Evolutionary conservation across 2,888 invertebrate genomes (phyloP).

Genomic region (Dicranocentrus wangi): DNA sequence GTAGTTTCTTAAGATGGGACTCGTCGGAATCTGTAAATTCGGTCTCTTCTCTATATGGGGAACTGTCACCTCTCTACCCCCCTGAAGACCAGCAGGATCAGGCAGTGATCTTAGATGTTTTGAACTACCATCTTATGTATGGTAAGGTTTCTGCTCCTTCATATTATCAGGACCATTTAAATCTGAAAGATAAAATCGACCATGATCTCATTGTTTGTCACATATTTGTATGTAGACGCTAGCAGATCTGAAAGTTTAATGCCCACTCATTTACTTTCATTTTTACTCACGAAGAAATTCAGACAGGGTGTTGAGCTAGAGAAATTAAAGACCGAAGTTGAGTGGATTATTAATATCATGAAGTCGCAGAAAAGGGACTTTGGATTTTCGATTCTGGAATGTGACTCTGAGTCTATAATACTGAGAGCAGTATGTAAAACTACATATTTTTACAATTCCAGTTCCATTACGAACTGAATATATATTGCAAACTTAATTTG

Average conservation of each 20-base stretch:
- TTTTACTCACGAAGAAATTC: slow-evolving; percentile 62
- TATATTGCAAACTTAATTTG: too few relatives aligned
- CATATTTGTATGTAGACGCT: slow-evolving; percentile 61
- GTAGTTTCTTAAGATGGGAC: slow-evolving; percentile 49
- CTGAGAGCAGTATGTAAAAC: slow-evolving; percentile 52
- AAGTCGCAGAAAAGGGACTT: slow-evolving; percentile 43
- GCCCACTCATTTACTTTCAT: slow-evolving; percentile 63
- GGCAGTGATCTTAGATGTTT: slow-evolving; percentile 33
- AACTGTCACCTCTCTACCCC: slow-evolving; percentile 27
- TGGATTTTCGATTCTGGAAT: slow-evolving; percentile 49
- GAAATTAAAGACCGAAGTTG: slow-evolving; percentile 35
- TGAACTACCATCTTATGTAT: slow-evolving; percentile 52
- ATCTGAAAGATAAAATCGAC: too few relatives aligned
- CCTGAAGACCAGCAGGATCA: not conserved
- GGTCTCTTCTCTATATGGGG: slow-evolving; percentile 57
- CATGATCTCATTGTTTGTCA: too few relatives aligned
- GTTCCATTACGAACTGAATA: too few relatives aligned
- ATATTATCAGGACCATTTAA: not conserved
- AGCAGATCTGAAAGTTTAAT: slow-evolving; percentile 47
- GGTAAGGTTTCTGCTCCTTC: slow-evolving; percentile 43
- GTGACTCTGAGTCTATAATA: slow-evolving; percentile 40
- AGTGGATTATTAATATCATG: slow-evolving; percentile 15
- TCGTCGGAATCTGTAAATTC: slow-evolving; percentile 49
- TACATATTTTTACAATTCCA: too few relatives aligned
- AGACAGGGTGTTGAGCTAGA: slow-evolving; percentile 38